Evolutionary conservation across 1,140 invertebrate genomes (phyloP), one percentile per base, ranked within the genome.

Genomic region (Physella acuta): DNA sequence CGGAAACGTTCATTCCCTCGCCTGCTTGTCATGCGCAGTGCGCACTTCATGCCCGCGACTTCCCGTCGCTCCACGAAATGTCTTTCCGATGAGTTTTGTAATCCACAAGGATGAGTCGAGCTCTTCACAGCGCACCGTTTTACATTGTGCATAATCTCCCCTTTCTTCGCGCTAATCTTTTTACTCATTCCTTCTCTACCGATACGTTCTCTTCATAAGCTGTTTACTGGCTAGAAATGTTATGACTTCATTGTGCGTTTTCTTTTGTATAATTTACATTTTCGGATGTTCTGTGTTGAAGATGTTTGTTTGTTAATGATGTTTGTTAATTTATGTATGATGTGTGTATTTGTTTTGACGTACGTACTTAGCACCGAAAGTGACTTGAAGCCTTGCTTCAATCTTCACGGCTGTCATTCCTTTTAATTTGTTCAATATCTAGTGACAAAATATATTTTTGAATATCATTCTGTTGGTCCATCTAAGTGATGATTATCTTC

Each of bases 21-120:
- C 36, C 36, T 61, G 59, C 24, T 39, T 61, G 59, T 61, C 59
- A 61, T 61, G 59, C 59, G 59, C 59, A 30, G 36, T 39, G 36
- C 36, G 59, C 59, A 61, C 59, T 39, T 2, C 59, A 26, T 61
- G 59, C 5, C 59, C 59, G 59, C 59, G 37, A 61, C 59, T 24
- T 39, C 20, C 20, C 2, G 59, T 61, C 36, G 59, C 59, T 36
- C 36, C 24, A 26, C 31, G 36, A 11, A 11, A 26, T 24, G 20
- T 39, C n/a, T 61, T 61, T n/a, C 39, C 11, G 36, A 61, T 61
- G 59, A 14, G 28, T 61, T 28, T 39, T 1, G 28, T n/a, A 61
- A 61, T 61, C 36, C 17, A 26, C 33, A 39, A 8, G 28, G 59
- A 61, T 24, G 30, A 24, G 2, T 58, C 8, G 56, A 58, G 36